Base-by-base conservation (phyloP, 92 coral and sea anemone species). In the Phymanthus crucifer region DNA sequence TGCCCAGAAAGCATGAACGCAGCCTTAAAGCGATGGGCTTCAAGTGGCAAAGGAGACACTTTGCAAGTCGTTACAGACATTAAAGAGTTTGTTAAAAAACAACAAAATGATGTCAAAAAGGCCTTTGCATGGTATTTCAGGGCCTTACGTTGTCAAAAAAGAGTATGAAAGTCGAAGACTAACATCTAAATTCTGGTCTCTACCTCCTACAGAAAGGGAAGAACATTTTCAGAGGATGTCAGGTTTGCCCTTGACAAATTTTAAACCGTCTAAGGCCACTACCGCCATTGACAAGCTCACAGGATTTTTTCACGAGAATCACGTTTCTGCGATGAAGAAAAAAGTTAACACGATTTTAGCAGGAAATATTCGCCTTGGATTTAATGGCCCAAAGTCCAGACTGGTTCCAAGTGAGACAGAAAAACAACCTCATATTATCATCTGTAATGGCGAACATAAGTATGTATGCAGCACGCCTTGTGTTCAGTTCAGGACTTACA, bases 61-160 rank as follows among this genome's bases (percentile, higher is more conserved):
- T 34, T 82, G 73, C 75, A 66, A 80, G 52, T 83, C 32, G 77
- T 70, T 3, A 56, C 37, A 32, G 84, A 78, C 66, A 83, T 83
- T 17, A 83, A 83, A 32, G 87, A 78, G 17, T 73, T 87, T 11
- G 72, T 70, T 3, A 46, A 71, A 29, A 87, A 83, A 57, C 87
- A 87, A 73, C 72, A 78, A 45, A 80, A 82, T 38, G 87, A 87
- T 32, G 72, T 86, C 36, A 35, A 40, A 35, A 87, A 79, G 26
- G 87, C 87, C 46, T 87, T 87, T 34, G 67, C 80, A 72, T n/a
- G 90, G 81, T 35, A 83, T 76, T 3, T 75, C 87, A 21, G 87
- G 72, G 11, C 9, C 79, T 32, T 83, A 87, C 67, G 27, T 50
- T 31, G 76, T 83, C 70, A 87, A 82, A 31, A 79, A 77, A 50